These are phyloP conservation scores for Hoplodrina blanda DNA, from an alignment of 2,888 invertebrate species.

Conservation along the genomic window DNA sequence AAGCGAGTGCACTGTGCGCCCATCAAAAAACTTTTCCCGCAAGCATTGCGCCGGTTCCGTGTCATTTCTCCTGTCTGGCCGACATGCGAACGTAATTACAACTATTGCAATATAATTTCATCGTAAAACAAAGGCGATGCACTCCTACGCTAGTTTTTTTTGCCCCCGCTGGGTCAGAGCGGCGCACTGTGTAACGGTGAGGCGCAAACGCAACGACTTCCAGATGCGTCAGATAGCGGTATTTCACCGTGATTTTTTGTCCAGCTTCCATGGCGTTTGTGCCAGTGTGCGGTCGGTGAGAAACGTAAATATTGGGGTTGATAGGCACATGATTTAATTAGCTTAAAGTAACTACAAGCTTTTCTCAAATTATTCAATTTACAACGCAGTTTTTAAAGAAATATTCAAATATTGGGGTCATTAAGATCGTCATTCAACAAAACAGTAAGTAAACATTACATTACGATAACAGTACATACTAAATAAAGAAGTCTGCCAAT, in stretches of 20 bases:
- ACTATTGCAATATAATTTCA: constrained; percentile 76
- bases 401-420: no score
- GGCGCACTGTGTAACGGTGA: constrained; percentile 82
- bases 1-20: constrained; percentile 40
- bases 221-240: constrained; percentile 89
- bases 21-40: constrained; percentile 62
- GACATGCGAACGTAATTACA: constrained; percentile 79
- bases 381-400: no score
- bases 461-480: constrained; percentile 28
- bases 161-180: constrained; percentile 72
- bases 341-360: background rate
- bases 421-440: background rate
- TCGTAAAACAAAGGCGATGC: constrained; percentile 76
- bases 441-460: constrained; percentile 8
- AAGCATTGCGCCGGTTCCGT: constrained; percentile 68
- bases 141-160: constrained; percentile 82
- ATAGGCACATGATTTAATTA: constrained; percentile 12
- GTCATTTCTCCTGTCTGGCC: constrained; percentile 72
- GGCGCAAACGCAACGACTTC: constrained; percentile 83
- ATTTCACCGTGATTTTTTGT: constrained; percentile 83
- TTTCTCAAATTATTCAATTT: background rate
- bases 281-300: constrained; percentile 72
- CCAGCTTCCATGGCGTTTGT: constrained; percentile 66
- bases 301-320: constrained; percentile 67
- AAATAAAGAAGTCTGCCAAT: constrained; percentile 8